phyloP scores from a whole-genome alignment of 2,113 vertebrate species.

The Periophthalmus modestus region DNA sequence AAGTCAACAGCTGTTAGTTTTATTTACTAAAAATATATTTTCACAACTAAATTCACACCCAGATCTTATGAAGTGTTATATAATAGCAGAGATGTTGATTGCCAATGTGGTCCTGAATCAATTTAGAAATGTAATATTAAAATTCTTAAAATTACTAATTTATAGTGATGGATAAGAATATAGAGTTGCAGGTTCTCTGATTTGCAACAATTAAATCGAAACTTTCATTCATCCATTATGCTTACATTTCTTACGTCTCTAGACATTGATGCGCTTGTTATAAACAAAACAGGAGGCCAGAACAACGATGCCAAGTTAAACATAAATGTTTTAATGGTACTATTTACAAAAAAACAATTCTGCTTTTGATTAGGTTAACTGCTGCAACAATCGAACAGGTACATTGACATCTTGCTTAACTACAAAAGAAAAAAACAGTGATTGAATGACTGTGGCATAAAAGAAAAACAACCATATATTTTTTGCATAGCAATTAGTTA shows the following conservation, averaged over 20 bases:
- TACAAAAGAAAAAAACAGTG: conserved; percentile 69
- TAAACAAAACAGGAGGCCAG: conserved; percentile 78
- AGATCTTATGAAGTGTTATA: background rate
- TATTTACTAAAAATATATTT: conserved; percentile 18
- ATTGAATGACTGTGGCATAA: conserved; percentile 70
- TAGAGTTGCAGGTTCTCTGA: background rate
- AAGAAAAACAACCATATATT: conserved; percentile 67
- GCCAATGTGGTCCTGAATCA: background rate
- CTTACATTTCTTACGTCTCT: background rate
- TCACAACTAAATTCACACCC: background rate
- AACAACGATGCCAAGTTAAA: conserved; percentile 69
- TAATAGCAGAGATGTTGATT: background rate
- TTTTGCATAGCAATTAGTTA: conserved; percentile 83
- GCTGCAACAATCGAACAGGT: conserved; percentile 79
- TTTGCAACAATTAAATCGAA: too few species aligned
- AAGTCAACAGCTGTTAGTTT: conserved; percentile 45
- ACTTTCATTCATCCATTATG: background rate
- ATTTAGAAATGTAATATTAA: background rate
- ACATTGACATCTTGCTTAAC: conserved; percentile 76
- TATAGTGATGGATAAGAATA: too few species aligned
- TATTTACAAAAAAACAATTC: conserved; percentile 82
- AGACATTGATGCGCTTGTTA: conserved; percentile 42
- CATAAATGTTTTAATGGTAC: conserved; percentile 85
- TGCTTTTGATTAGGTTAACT: conserved; percentile 78
- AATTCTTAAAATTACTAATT: background rate